phyloP scores from a whole-genome alignment of 1,140 invertebrate species.

The Meloidogyne hapla region DNA sequence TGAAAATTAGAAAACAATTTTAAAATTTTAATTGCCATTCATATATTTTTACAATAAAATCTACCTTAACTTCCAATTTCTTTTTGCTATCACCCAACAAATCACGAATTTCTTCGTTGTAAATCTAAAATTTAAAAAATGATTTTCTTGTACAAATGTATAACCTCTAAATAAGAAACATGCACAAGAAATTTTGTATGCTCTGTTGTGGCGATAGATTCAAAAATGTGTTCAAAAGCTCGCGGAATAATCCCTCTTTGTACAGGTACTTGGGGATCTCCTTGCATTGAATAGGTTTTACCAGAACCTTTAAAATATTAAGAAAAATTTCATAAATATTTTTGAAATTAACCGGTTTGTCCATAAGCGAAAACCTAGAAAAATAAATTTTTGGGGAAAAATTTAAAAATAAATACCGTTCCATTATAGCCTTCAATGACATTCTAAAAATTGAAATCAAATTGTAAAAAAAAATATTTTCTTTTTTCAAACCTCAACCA shows the following conservation, averaged over 20 bases:
- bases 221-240: slow-evolving; percentile 86
- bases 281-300: slow-evolving; percentile 71
- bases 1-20: neutral
- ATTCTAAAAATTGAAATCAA: slow-evolving; percentile 67
- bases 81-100: slow-evolving; percentile 74
- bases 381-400: neutral
- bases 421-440: slow-evolving; percentile 70
- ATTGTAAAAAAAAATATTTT: too few species aligned
- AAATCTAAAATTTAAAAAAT: slow-evolving; percentile 69
- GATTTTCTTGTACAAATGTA: neutral
- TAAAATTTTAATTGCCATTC: neutral
- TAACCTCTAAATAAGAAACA: slow-evolving; percentile 82
- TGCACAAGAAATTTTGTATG: slow-evolving; percentile 81
- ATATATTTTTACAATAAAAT: neutral
- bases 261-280: slow-evolving; percentile 67
- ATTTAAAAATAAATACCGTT: slow-evolving; percentile 59
- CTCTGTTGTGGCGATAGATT: slow-evolving; percentile 79
- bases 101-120: slow-evolving; percentile 81
- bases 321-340: neutral
- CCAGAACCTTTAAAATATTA: slow-evolving; percentile 60
- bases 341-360: slow-evolving; percentile 66
- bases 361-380: slow-evolving; percentile 69
- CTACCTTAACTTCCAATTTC: slow-evolving; percentile 73
- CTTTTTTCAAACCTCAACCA: slow-evolving; percentile 70
- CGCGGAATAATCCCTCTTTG: slow-evolving; percentile 79